Conservation (phyloP, 2,888 invertebrate species). For the Sinhomidia bicolor region DNA sequence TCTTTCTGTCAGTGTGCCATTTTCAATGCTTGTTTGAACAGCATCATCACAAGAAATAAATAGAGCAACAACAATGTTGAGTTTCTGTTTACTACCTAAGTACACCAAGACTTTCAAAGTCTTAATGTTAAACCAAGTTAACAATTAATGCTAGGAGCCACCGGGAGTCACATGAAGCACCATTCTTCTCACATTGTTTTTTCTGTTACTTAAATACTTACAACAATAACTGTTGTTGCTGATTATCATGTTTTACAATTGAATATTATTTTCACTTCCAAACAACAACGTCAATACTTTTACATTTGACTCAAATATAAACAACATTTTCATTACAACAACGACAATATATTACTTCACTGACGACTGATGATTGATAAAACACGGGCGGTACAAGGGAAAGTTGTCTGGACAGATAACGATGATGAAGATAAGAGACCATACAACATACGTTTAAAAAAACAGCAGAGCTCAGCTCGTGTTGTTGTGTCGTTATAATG, state of each 20-base stretch:
- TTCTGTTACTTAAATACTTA: background rate
- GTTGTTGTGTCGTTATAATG: background rate
- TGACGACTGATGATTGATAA: conserved; percentile 7
- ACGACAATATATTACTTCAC: background rate
- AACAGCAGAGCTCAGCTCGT: conserved; percentile 1
- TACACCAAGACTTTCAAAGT: background rate
- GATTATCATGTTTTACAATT: conserved; percentile 26
- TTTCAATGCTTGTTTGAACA: background rate
- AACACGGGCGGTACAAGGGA: conserved; percentile 3
- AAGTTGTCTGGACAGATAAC: conserved; percentile 18
- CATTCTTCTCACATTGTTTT: conserved; percentile 23
- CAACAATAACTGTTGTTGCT: background rate
- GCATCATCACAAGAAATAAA: background rate
- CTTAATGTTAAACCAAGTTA: background rate
- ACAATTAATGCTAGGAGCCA: conserved; percentile 52
- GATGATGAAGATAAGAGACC: background rate
- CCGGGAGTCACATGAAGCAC: conserved; percentile 45
- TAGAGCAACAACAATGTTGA: background rate
- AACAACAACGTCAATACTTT: background rate
- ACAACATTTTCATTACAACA: background rate
- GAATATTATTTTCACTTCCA: background rate
- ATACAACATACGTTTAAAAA: background rate
- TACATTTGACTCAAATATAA: background rate
- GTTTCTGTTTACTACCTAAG: conserved; percentile 11
- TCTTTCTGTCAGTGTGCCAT: conserved; percentile 24